These are phyloP conservation scores for Lindbergichthys nudifrons DNA, from an alignment of 2,797 vertebrate species.

Conservation along the genomic window DNA sequence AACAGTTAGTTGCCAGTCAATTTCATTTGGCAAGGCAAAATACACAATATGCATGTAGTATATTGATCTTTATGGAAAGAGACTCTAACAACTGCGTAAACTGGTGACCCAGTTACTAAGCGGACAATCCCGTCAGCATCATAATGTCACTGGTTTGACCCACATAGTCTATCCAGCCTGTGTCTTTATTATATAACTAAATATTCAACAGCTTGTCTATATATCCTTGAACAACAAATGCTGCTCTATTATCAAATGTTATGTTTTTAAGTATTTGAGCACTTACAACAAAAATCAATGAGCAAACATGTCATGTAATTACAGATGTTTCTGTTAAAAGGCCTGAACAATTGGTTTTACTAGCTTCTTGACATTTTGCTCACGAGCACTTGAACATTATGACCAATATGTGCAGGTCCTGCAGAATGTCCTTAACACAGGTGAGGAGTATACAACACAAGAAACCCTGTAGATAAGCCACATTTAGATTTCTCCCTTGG, in stretches of 20 bases:
- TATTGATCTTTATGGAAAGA: constrained; percentile 4
- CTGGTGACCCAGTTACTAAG: constrained; percentile 21
- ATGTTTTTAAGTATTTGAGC: too few species aligned
- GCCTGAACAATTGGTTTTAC: neutral
- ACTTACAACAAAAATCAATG: neutral
- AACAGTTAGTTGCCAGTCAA: neutral
- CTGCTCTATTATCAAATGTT: neutral
- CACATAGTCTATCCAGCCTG: neutral
- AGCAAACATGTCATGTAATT: neutral
- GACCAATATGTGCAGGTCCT: constrained; percentile 28
- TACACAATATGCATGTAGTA: constrained; percentile 8
- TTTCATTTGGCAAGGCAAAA: neutral
- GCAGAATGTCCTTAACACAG: neutral
- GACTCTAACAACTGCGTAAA: constrained; percentile 14
- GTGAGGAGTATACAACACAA: too few species aligned
- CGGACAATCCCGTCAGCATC: constrained; percentile 21
- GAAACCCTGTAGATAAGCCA: constrained; percentile 25
- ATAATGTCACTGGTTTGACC: constrained; percentile 38
- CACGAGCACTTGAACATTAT: constrained; percentile 1
- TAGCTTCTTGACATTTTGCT: constrained; percentile 41
- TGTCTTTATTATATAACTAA: too few species aligned
- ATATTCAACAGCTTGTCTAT: too few species aligned
- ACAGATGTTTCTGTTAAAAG: neutral
- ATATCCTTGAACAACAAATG: neutral
- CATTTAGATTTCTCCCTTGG: neutral